Base-by-base conservation (phyloP, 1,140 invertebrate species). In the Triops cancriformis region DNA sequence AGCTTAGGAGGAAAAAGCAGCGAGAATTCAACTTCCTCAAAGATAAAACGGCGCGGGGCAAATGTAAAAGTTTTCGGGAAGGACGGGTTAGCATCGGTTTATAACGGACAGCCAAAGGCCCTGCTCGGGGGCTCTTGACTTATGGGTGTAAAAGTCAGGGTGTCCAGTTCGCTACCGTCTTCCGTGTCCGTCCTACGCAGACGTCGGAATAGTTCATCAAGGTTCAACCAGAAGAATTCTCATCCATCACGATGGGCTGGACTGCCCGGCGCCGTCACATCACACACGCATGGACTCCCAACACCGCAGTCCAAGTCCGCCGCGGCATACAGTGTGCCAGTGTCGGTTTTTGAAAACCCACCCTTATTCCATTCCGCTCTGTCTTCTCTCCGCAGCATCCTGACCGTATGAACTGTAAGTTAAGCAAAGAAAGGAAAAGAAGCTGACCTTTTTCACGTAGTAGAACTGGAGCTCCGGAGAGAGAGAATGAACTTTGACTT, bases 201-300 rank as follows among this genome's bases (percentile, higher is more conserved):
- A 64, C 51, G 51, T 64, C 51, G 51, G 51, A 64, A 64, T 64
- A 64, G 51, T 64, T 64, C 51, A 64, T 64, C 51, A 64, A 64
- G 51, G 51, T 64, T 64, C 51, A 64, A 64, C 51, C 23, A 64
- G 51, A 64, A 64, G 23, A 64, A 64, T 64, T 64, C 51, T 64
- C 51, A 64, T 64, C 51, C 51, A 64, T 64, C 51, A 64, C 51
- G 51, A 23, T 23, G 51, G 51, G 23, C 51, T 64, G 51, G 51
- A 64, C 51, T 64, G 51, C 18, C 51, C 51, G 51, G 51, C 51
- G 51, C 51, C 51, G 51, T 64, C 51, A 23, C 51, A 64, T 64
- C 51, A 64, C 51, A 64, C 45, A 51, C 45, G n/a, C 51, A 64
- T 23, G 23, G 18, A 64, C 9, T 64, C 51, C 14, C 51, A 64